Percentiles rank a stretch among this genome's conserved stretches.
Evolutionary conservation across 2,797 vertebrate genomes (phyloP).

Genomic region (Pygocentrus nattereri): DNA sequence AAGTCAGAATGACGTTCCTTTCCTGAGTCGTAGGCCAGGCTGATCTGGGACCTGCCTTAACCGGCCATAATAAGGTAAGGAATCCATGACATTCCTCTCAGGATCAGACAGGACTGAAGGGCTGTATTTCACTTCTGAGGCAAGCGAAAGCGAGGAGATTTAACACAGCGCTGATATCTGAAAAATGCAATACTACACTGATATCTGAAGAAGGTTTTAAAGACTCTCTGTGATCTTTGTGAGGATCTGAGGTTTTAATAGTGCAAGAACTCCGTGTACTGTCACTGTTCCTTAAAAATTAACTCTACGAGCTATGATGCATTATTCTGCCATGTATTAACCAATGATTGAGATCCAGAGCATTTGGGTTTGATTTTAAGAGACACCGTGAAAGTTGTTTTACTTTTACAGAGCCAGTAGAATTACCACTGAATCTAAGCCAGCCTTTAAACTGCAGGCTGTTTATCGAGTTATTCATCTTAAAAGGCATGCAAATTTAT

Average conservation of each 20-base stretch:
- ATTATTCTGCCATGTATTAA: neutral
- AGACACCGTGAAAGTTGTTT: neutral
- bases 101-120: slow-evolving; percentile 65
- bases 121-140: slow-evolving; percentile 64
- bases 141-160: slow-evolving; percentile 56
- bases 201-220: slow-evolving; percentile 36
- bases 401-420: neutral
- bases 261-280: neutral
- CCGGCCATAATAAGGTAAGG: slow-evolving; percentile 57
- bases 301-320: neutral
- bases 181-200: slow-evolving; percentile 28
- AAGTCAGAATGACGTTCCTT: slow-evolving; percentile 52
- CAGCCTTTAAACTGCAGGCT: neutral
- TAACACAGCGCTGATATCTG: slow-evolving; percentile 24
- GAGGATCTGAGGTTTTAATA: neutral
- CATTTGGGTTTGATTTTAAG: neutral
- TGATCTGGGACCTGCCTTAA: slow-evolving; percentile 56
- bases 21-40: slow-evolving; percentile 51
- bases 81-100: slow-evolving; percentile 68
- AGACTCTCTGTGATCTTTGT: neutral
- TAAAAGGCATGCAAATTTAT: too few relatives aligned
- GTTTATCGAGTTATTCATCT: neutral
- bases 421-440: neutral
- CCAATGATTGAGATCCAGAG: neutral
- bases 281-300: slow-evolving; percentile 4